These are phyloP conservation scores for Fistularia commersonii DNA, from an alignment of 2,797 vertebrate genomes.

Conservation along the genomic window DNA sequence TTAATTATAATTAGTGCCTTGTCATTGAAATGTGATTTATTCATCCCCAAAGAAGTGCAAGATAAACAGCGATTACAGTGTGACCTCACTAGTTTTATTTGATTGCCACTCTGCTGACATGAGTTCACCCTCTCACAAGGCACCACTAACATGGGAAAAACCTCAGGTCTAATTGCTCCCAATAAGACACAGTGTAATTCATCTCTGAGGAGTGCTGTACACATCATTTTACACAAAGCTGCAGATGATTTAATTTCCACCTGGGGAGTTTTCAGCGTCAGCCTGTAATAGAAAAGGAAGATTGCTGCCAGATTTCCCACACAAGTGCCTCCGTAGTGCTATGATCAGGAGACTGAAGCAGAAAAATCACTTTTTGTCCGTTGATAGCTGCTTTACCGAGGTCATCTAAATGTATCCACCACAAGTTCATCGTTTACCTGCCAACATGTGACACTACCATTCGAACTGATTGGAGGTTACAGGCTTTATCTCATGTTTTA, in stretches of 20 bases:
- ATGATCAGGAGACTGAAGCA: constrained; percentile 37
- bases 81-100: constrained; percentile 59
- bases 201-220: constrained; percentile 59
- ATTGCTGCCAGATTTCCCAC: constrained; percentile 52
- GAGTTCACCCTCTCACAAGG: constrained; percentile 47
- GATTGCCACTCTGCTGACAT: constrained; percentile 46
- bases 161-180: constrained; percentile 67
- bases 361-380: constrained; percentile 26
- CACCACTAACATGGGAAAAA: constrained; percentile 63
- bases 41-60: constrained; percentile 45
- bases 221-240: constrained; percentile 67
- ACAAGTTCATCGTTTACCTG: too few relatives aligned
- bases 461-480: too few relatives aligned
- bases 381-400: constrained; percentile 24
- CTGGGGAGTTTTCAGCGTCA: constrained; percentile 53
- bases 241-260: constrained; percentile 70
- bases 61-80: constrained; percentile 44
- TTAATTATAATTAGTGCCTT: constrained; percentile 60
- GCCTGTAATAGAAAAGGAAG: constrained; percentile 58
- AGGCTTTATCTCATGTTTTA: too few relatives aligned
- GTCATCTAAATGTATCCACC: too few relatives aligned
- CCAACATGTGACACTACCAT: too few relatives aligned
- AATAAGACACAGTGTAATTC: constrained; percentile 57
- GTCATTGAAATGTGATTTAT: constrained; percentile 57
- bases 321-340: constrained; percentile 30